Base-by-base conservation (phyloP, 2,888 invertebrate species). In the Calameuta pallipes region DNA sequence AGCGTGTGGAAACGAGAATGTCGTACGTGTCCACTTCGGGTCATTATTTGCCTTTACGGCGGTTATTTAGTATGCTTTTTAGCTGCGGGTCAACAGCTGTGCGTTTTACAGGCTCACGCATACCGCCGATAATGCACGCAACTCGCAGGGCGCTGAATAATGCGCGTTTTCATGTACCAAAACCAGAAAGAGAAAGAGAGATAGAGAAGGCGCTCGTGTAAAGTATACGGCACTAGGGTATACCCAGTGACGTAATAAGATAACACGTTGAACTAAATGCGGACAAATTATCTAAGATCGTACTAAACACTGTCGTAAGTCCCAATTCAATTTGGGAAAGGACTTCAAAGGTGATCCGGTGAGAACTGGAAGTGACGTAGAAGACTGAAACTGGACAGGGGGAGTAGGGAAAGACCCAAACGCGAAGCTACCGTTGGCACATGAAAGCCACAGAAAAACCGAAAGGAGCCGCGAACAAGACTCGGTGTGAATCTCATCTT, bases 401-500 rank as follows among this genome's bases (percentile, higher is more conserved):
- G 4, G 41, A 15, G 41, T 3, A 33, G 1, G 23, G 56, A 6
- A 23, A 56, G 56, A 56, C 56, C 56, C 56, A 56, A 56, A 56
- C 23, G 23, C 56, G 56, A 56, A 56, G 56, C 37, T 37, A 37
- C 37, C 9, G 9, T 56, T 56, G 56, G 23, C 56, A 56, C 56
- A 23, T 23, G 82, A 83, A 83, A 85, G 81, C 85, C 82, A 83
- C 83, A 85, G 87, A 87, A 87, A 85, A 87, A 86, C 82, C 83
- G 81, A 87, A 87, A 85, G 85, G 84, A 34, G 86, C 85, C 87
- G 87, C 87, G 88, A 86, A 89, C 87, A 87, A 86, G 87, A 82
- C 84, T 85, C 89, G 89, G 90, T 90, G 90, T 90, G 90, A 89
- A 89, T 88, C 89, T 89, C 89, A 89, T 89, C 89, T 89, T 89